Conservation (phyloP, 2,113 vertebrate species). For the Salvelinus sp. region DNA sequence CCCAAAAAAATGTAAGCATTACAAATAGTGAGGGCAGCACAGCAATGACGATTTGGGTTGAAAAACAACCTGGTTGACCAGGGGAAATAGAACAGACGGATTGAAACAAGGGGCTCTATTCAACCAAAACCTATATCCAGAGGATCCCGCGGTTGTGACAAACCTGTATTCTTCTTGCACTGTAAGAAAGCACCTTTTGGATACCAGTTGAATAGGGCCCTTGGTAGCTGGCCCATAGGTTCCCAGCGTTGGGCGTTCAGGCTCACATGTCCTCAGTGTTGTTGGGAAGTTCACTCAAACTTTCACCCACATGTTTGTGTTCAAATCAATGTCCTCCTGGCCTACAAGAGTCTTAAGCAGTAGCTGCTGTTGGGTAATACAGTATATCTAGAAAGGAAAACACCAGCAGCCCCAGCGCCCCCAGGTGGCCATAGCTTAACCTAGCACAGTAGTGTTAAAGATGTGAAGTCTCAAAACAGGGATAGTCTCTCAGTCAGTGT, state of each 20-base stretch:
- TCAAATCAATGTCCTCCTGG: background rate
- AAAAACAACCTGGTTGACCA: constrained; percentile 44
- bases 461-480: constrained; percentile 7
- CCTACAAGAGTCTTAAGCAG: background rate
- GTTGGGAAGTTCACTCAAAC: background rate
- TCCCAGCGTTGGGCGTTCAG: background rate
- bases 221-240: background rate
- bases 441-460: constrained; percentile 43
- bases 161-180: background rate
- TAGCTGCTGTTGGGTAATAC: background rate
- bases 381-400: background rate
- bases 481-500: background rate
- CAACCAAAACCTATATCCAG: background rate
- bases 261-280: background rate
- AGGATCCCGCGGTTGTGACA: background rate
- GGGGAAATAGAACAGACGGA: constrained; percentile 17
- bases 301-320: background rate
- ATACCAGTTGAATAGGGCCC: background rate
- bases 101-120: constrained; percentile 20
- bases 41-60: constrained; percentile 37
- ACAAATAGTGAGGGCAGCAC: constrained; percentile 66
- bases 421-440: constrained; percentile 48
- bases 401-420: constrained; percentile 29
- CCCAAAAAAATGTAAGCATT: constrained; percentile 76
- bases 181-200: background rate